Conservation (phyloP, 1,140 invertebrate genomes). For the Drosophila willistoni region DNA sequence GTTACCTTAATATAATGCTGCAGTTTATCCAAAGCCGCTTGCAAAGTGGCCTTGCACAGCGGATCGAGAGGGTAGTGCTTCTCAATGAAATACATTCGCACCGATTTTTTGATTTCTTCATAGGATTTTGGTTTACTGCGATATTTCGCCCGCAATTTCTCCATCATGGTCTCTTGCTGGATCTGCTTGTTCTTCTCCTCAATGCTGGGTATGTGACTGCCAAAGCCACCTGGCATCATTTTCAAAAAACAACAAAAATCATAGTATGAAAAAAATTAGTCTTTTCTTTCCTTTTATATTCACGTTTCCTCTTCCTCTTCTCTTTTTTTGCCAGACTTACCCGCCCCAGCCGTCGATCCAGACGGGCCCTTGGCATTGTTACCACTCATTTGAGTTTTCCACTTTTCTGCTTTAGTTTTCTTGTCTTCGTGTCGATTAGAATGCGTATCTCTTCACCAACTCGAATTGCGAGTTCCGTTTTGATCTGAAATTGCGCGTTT, state of each 20-base stretch:
- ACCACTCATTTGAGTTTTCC: conserved; percentile 18
- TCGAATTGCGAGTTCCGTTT: background rate
- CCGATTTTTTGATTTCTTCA: conserved; percentile 92
- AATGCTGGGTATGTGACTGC: conserved; percentile 47
- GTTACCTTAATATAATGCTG: conserved; percentile 97
- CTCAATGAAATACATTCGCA: conserved; percentile 93
- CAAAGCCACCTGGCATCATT: conserved; percentile 29
- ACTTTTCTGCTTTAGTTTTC: background rate
- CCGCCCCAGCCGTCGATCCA: background rate
- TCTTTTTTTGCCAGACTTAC: conserved; percentile 1
- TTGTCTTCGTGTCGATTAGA: background rate
- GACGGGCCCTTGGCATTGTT: conserved; percentile 4
- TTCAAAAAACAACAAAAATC: background rate
- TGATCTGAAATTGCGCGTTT: background rate
- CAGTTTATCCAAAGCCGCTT: conserved; percentile 95
- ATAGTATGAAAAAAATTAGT: background rate
- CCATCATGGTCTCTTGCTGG: conserved; percentile 69
- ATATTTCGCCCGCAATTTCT: conserved; percentile 64
- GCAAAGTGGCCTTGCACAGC: conserved; percentile 92
- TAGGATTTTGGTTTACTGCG: conserved; percentile 88
- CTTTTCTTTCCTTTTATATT: too few species aligned
- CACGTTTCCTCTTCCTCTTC: background rate
- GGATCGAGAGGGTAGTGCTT: conserved; percentile 92
- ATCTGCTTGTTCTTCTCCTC: conserved; percentile 70
- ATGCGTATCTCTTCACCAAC: too few species aligned